phyloP scores from a whole-genome alignment of 2,888 invertebrate genomes.

The Agrotis puta region DNA sequence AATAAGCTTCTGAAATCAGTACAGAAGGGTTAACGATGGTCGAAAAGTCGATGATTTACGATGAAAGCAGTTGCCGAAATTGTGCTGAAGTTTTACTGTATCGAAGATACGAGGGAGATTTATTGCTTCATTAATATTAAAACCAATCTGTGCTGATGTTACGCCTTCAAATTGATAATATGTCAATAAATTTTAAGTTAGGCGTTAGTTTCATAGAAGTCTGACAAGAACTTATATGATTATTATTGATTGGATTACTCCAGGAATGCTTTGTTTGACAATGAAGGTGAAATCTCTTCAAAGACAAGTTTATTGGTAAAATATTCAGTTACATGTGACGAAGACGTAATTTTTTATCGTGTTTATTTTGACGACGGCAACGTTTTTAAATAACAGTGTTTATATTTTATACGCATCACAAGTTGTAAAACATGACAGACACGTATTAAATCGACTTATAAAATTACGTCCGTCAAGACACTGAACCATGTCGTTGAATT shows the following conservation, averaged over 20 bases:
- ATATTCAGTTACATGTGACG: constrained; percentile 5
- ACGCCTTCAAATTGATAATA: constrained; percentile 34
- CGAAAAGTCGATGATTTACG: constrained; percentile 48
- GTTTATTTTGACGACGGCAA: no score
- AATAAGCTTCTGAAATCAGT: constrained; percentile 19
- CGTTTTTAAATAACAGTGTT: no score
- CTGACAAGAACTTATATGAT: constrained; percentile 22
- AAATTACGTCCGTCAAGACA: no score
- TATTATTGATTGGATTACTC: constrained; percentile 20
- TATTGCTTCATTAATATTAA: constrained; percentile 61
- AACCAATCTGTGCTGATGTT: constrained; percentile 44
- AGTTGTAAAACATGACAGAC: no score
- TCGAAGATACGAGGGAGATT: constrained; percentile 48
- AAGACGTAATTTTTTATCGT: neutral
- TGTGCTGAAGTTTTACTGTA: constrained; percentile 44
- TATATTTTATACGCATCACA: no score
- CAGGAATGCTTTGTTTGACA: constrained; percentile 28
- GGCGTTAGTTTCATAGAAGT: constrained; percentile 6
- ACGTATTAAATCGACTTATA: no score
- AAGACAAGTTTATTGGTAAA: constrained; percentile 23
- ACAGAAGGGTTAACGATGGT: constrained; percentile 39
- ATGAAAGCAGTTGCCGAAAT: constrained; percentile 41
- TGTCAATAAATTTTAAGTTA: constrained; percentile 39
- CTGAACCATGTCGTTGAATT: no score
- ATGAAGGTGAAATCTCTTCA: constrained; percentile 31